Percentiles rank a stretch among this genome's conserved stretches.
phyloP scores from a whole-genome alignment of 2,113 vertebrate species.

The Salvelinus namaycush region DNA sequence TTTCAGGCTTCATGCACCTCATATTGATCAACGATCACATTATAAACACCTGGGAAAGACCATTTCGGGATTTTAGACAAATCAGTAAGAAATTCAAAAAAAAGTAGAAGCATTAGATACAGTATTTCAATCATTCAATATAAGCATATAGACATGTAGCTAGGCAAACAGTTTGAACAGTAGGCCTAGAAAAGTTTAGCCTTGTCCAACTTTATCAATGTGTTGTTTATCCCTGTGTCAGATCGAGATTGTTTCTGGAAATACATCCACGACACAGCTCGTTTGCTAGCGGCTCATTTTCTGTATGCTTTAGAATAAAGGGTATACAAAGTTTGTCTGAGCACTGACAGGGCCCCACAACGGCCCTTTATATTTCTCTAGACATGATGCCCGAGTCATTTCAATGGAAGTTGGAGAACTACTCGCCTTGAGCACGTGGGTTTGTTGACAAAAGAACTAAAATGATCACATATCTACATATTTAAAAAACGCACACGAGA shows the following conservation, averaged over 20 bases:
- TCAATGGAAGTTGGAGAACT: conserved; percentile 63
- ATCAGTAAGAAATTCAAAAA: neutral
- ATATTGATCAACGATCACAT: neutral
- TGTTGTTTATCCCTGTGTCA: neutral
- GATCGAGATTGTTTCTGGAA: neutral
- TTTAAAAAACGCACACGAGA: no score
- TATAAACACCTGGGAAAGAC: neutral
- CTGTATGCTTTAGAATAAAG: conserved; percentile 72
- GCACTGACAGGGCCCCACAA: conserved; percentile 60
- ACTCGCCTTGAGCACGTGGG: conserved; percentile 53
- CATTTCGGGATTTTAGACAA: neutral
- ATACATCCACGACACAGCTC: conserved; percentile 17
- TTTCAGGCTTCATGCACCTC: conserved; percentile 77
- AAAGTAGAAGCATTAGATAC: neutral
- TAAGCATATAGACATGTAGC: no score
- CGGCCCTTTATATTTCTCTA: conserved; percentile 72
- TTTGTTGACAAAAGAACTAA: conserved; percentile 49
- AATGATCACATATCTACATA: neutral
- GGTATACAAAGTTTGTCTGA: conserved; percentile 59
- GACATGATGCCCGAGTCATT: conserved; percentile 58
- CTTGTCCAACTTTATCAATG: neutral
- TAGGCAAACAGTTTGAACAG: no score
- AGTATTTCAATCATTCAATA: neutral
- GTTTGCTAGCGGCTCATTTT: conserved; percentile 46
- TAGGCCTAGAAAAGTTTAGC: neutral